Conservation (phyloP, 2,797 vertebrate species). For the Pseudocheirus occidentalis region DNA sequence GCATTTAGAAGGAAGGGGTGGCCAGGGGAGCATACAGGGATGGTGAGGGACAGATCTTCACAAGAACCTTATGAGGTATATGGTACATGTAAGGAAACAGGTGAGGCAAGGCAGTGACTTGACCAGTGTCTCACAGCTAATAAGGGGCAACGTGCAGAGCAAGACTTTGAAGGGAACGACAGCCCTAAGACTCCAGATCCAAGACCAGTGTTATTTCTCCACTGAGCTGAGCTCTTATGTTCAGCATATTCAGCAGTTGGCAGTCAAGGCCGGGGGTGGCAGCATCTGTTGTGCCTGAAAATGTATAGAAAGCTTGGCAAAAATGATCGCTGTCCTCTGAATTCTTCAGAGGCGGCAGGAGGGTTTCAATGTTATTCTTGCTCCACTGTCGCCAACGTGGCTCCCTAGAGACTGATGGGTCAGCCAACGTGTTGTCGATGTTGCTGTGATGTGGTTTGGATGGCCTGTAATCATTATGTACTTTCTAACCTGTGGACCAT, state of each 20-base stretch:
- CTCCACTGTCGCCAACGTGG: conserved; percentile 2
- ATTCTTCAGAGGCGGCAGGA: conserved; percentile 28
- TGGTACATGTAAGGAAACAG: not conserved
- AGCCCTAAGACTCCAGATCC: not conserved
- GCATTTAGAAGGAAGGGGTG: not conserved
- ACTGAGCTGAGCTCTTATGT: not conserved
- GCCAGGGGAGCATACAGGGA: not conserved
- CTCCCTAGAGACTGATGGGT: not conserved
- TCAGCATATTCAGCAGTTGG: not conserved
- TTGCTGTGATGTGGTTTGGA: not conserved
- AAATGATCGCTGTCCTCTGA: not conserved
- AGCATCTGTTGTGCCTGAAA: conserved; percentile 2
- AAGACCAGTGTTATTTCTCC: not conserved
- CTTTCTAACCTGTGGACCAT: not conserved
- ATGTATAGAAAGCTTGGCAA: not conserved
- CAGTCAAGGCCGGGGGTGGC: not conserved
- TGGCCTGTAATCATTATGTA: conserved; percentile 16
- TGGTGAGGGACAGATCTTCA: not conserved
- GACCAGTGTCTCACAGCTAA: not conserved
- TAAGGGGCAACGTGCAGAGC: not conserved
- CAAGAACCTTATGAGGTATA: not conserved
- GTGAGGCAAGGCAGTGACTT: not conserved
- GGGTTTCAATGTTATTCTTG: conserved; percentile 29
- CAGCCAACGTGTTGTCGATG: not conserved
- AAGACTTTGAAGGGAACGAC: not conserved